Evolutionary conservation across 2,797 vertebrate species (phyloP).

Genomic region (Diceros bicornis): DNA sequence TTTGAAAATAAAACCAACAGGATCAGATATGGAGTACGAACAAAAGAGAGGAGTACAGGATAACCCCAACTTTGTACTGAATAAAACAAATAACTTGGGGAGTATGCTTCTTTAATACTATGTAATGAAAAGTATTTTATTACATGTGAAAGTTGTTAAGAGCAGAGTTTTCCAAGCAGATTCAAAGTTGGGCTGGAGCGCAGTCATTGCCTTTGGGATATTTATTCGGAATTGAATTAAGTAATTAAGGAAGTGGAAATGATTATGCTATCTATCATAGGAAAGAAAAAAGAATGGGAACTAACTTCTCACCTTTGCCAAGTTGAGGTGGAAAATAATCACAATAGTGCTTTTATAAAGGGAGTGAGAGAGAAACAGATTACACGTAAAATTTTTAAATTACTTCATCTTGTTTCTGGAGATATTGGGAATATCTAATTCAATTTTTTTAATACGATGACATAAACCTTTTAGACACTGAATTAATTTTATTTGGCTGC

Average conservation of each 20-base stretch:
- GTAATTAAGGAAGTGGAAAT: constrained; percentile 81
- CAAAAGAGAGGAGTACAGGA: not conserved
- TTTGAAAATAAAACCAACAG: constrained; percentile 8
- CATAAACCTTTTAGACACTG: not conserved
- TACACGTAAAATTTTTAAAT: not conserved
- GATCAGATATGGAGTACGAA: not conserved
- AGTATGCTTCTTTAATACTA: not conserved
- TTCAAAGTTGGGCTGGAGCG: not conserved
- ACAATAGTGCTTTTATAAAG: constrained; percentile 10
- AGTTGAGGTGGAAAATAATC: constrained; percentile 51
- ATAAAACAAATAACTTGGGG: not conserved
- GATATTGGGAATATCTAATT: not conserved
- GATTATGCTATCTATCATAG: constrained; percentile 32
- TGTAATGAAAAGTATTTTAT: not conserved
- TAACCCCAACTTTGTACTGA: not conserved
- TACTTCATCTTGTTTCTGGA: constrained; percentile 10
- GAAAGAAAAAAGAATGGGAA: constrained; percentile 69
- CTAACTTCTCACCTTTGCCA: constrained; percentile 25
- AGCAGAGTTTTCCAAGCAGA: not conserved
- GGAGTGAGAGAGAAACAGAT: not conserved
- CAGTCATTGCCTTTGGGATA: constrained; percentile 44
- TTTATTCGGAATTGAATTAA: constrained; percentile 9
- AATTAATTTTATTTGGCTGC: not conserved
- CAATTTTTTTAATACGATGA: constrained; percentile 11
- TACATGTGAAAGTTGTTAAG: not conserved